Evolutionary conservation across 2,888 invertebrate genomes (phyloP).

Genomic region (Euphydryas editha): DNA sequence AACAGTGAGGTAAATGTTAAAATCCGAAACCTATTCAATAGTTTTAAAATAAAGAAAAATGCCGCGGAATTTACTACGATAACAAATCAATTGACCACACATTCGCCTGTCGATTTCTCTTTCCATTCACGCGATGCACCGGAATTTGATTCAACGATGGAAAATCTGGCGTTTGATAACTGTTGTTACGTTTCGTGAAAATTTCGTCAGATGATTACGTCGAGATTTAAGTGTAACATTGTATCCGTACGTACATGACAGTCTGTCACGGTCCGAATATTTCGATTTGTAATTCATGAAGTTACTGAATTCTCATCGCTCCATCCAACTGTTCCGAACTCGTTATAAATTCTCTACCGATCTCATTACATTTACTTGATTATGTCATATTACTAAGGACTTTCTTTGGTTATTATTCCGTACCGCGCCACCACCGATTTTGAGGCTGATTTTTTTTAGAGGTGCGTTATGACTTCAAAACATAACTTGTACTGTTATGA

Average conservation of each 20-base stretch:
- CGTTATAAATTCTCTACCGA: slow-evolving; percentile 25
- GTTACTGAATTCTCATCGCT: slow-evolving; percentile 36
- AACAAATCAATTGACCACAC: slow-evolving; percentile 10
- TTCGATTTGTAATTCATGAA: slow-evolving; percentile 52
- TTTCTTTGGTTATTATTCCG: no score
- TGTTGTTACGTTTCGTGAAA: slow-evolving; percentile 22
- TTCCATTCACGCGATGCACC: slow-evolving; percentile 58
- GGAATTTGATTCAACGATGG: slow-evolving; percentile 39
- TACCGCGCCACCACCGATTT: no score
- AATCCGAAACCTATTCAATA: not conserved
- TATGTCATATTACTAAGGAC: not conserved
- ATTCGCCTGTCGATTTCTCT: slow-evolving; percentile 65
- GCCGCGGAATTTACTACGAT: not conserved
- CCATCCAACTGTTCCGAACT: slow-evolving; percentile 34
- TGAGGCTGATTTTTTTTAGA: no score
- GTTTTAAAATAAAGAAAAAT: slow-evolving; percentile 15
- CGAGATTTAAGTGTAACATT: slow-evolving; percentile 28
- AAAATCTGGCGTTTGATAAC: slow-evolving; percentile 30
- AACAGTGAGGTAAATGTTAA: slow-evolving; percentile 26
- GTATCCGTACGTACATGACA: slow-evolving; percentile 30
- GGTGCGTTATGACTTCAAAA: no score
- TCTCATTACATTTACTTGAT: not conserved
- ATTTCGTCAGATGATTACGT: slow-evolving; percentile 35
- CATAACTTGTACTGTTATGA: no score
- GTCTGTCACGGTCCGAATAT: slow-evolving; percentile 57